Conservation (phyloP, 2,797 vertebrate species). For the Astyanax mexicanus region DNA sequence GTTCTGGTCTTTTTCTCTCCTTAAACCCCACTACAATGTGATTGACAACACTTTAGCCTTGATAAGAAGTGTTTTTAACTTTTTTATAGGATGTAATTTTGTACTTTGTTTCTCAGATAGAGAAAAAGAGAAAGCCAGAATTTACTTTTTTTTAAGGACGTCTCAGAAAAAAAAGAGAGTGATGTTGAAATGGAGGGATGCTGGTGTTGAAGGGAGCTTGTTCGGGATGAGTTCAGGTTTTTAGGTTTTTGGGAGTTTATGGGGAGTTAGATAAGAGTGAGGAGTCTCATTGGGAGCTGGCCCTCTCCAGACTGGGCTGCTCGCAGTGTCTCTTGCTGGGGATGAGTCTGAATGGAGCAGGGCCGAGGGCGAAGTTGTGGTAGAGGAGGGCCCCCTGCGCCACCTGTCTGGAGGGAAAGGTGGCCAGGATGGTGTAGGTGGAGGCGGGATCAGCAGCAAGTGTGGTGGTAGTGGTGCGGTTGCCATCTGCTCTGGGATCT, state of each 20-base stretch:
- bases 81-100: neutral
- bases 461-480: conserved; percentile 37
- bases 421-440: conserved; percentile 80
- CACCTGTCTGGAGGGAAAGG: conserved; percentile 82
- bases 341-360: conserved; percentile 83
- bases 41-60: conserved; percentile 67
- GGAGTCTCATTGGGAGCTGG: conserved; percentile 82
- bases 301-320: conserved; percentile 81
- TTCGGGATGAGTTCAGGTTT: neutral
- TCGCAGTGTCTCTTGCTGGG: conserved; percentile 83
- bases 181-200: neutral
- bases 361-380: conserved; percentile 70
- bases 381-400: conserved; percentile 81
- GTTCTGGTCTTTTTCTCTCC: conserved; percentile 68
- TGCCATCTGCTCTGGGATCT: conserved; percentile 66
- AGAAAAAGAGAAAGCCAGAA: conserved; percentile 27
- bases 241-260: too few relatives aligned
- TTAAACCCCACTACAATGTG: conserved; percentile 68
- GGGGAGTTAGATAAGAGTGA: conserved; percentile 48
- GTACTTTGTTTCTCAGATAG: neutral
- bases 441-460: conserved; percentile 69
- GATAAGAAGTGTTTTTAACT: conserved; percentile 70
- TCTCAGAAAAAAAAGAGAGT: conserved; percentile 51
- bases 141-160: too few relatives aligned
- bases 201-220: conserved; percentile 25